Percentiles rank a stretch among this genome's conserved stretches.
phyloP scores from a whole-genome alignment of 2,797 vertebrate species.

The Percopsis omiscomaycus region DNA sequence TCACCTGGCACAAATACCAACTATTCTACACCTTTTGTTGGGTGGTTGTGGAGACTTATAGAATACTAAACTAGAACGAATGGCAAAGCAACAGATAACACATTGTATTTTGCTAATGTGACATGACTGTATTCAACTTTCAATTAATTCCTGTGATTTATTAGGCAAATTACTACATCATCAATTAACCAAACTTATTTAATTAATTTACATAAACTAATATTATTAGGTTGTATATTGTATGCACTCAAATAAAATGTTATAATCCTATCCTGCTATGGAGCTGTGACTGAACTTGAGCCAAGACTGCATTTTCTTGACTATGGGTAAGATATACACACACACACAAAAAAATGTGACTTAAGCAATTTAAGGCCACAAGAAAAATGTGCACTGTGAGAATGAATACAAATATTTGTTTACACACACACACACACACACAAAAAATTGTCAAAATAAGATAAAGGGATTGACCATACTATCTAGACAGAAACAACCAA shows the following conservation, averaged over 20 bases:
- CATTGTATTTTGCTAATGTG: too few relatives aligned
- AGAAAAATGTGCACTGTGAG: constrained; percentile 10
- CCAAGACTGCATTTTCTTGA: constrained; percentile 1
- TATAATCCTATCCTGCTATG: neutral
- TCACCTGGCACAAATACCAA: too few relatives aligned
- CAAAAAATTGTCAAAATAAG: constrained; percentile 13
- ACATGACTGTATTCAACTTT: too few relatives aligned
- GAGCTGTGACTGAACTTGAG: neutral
- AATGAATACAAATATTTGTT: constrained; percentile 28
- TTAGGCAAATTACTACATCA: too few relatives aligned
- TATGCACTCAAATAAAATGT: neutral
- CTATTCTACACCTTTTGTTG: too few relatives aligned
- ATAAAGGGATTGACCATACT: constrained; percentile 42
- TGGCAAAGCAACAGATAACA: too few relatives aligned
- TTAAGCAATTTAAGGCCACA: constrained; percentile 4
- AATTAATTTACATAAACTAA: too few relatives aligned
- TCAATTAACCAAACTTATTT: too few relatives aligned
- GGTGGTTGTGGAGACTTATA: too few relatives aligned
- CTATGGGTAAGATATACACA: neutral
- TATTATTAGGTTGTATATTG: too few relatives aligned
- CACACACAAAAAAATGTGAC: constrained; percentile 4
- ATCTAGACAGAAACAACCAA: constrained; percentile 37
- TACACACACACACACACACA: neutral
- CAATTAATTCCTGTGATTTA: too few relatives aligned
- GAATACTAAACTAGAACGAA: too few relatives aligned